Conservation (phyloP, 30 jellyfish, hydroid and myxozoan species). For the Phacellophora camtschatica region DNA sequence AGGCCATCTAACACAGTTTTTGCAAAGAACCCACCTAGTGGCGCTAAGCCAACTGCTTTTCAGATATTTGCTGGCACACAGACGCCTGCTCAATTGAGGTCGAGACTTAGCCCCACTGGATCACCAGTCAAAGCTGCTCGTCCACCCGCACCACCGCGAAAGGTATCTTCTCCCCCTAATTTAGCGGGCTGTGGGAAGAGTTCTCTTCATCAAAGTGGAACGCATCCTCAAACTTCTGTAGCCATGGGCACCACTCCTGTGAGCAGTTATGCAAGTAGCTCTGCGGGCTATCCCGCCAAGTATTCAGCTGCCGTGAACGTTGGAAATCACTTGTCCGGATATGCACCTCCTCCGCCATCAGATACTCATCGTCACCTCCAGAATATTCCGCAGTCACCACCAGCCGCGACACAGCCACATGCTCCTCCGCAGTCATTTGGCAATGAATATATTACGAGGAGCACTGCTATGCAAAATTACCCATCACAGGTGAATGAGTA, state of each 20-base stretch:
- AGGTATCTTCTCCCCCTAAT: conserved; percentile 69
- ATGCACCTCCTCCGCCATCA: neutral
- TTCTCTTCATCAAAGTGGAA: neutral
- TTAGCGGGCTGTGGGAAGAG: conserved; percentile 18
- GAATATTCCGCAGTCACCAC: neutral
- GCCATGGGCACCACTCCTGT: neutral
- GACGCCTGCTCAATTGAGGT: conserved; percentile 70
- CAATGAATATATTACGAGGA: conserved; percentile 22
- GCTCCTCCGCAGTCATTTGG: neutral
- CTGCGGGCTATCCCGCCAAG: neutral
- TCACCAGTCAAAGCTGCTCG: conserved; percentile 71
- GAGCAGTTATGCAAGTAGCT: neutral
- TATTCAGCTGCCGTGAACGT: neutral
- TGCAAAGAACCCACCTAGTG: conserved; percentile 41
- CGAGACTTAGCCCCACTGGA: conserved; percentile 83
- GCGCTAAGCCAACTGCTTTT: conserved; percentile 70
- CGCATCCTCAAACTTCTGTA: neutral
- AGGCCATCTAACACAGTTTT: conserved; percentile 69
- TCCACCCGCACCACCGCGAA: conserved; percentile 52
- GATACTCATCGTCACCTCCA: neutral
- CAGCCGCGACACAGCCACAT: neutral
- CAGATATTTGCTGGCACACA: conserved; percentile 72
- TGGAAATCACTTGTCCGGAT: neutral
- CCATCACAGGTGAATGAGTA: conserved; percentile 32
- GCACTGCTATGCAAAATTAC: neutral